Evolutionary conservation across 2,797 vertebrate genomes (phyloP).

Genomic region (Scomberomorus guttatus): DNA sequence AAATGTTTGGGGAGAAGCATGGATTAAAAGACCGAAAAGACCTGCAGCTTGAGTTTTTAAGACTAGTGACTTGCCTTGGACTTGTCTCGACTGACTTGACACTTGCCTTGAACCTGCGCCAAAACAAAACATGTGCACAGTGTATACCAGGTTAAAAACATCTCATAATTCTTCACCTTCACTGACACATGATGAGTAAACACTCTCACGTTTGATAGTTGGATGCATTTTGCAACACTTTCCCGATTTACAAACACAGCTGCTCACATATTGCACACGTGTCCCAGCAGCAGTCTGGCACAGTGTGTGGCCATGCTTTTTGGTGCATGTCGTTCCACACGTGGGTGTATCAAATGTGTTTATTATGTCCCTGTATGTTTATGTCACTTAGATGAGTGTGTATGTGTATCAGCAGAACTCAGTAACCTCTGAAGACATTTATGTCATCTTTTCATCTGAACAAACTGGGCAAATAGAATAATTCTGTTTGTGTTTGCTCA

Average conservation of each 20-base stretch:
- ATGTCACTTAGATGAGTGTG: background rate
- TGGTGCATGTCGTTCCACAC: background rate
- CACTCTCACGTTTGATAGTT: slow-evolving; percentile 23
- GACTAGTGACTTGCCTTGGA: background rate
- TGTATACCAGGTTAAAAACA: background rate
- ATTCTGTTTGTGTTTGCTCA: slow-evolving; percentile 56
- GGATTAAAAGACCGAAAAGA: background rate
- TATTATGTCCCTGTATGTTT: background rate
- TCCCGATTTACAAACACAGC: slow-evolving; percentile 61
- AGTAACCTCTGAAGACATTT: slow-evolving; percentile 32
- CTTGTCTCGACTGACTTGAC: background rate
- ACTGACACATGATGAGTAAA: slow-evolving; percentile 25
- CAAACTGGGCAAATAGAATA: slow-evolving; percentile 37
- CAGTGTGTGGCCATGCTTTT: slow-evolving; percentile 2
- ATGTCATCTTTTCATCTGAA: slow-evolving; percentile 40
- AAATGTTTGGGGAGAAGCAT: too few species aligned
- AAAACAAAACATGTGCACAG: background rate
- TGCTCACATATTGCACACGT: slow-evolving; percentile 44
- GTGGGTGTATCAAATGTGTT: background rate
- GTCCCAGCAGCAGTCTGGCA: slow-evolving; percentile 36
- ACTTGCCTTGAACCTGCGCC: background rate
- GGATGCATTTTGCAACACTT: slow-evolving; percentile 42
- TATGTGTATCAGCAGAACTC: slow-evolving; percentile 21
- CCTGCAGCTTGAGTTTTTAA: background rate
- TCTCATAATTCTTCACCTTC: background rate